Percentiles rank a stretch among this genome's conserved stretches.
Evolutionary conservation across 2,888 invertebrate genomes (phyloP).

Genomic region (Gerosis bhagava): DNA sequence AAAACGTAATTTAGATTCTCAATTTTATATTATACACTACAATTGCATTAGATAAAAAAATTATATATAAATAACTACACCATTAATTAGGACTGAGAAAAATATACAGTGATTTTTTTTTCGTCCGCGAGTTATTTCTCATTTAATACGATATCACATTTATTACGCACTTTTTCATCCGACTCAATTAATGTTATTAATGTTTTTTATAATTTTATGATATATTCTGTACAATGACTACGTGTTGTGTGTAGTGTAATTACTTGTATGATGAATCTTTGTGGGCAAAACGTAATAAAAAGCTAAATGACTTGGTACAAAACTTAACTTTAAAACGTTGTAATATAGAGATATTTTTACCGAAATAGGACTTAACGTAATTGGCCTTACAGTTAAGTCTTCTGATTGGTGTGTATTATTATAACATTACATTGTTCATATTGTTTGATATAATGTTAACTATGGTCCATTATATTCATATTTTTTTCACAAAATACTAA

Average conservation of each 20-base stretch:
- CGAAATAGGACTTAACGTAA: not conserved
- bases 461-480: too few relatives aligned
- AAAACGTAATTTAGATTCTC: too few relatives aligned
- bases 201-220: conserved; percentile 14
- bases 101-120: conserved; percentile 9
- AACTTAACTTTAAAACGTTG: conserved; percentile 1
- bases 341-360: conserved; percentile 5
- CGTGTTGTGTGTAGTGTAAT: conserved; percentile 9
- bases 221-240: conserved; percentile 10
- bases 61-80: too few relatives aligned
- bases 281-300: too few relatives aligned
- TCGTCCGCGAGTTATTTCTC: conserved; percentile 7
- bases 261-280: conserved; percentile 7
- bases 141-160: conserved; percentile 15
- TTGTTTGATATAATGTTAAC: too few relatives aligned
- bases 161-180: conserved; percentile 14
- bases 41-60: conserved; percentile 8
- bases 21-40: conserved; percentile 2
- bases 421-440: too few relatives aligned
- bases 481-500: too few relatives aligned
- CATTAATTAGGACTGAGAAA: conserved; percentile 16
- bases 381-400: conserved; percentile 3
- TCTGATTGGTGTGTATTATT: too few relatives aligned
- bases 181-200: conserved; percentile 17
- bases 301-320: too few relatives aligned